Base-by-base conservation (phyloP, 2,888 invertebrate genomes). In the Apeira syringaria region DNA sequence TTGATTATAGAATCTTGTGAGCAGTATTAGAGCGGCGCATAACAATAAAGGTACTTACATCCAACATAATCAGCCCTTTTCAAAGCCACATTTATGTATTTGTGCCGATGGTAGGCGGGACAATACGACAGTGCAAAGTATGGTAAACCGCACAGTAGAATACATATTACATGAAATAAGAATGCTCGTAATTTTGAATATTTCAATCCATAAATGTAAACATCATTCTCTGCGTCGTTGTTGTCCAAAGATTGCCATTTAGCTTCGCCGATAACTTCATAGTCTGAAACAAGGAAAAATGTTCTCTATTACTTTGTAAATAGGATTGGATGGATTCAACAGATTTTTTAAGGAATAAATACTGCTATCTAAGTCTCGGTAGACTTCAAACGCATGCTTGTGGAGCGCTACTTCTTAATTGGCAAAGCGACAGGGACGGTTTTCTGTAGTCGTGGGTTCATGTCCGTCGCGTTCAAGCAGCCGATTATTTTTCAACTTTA, bases 91-190 rank as follows among this genome's bases (percentile, higher is more conserved):
- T 84, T 90, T 63, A 78, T 66, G 68, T 91, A 92, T 71, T 91
- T 91, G 45, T 87, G 75, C 46, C 85, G 74, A 64, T 88, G 89
- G 69, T 83, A 85, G 34, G 81, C 80, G n/a, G 92, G 91, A 76
- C 89, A 91, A 78, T 92, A 92, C 51, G 83, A 83, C 47, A 91
- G 75, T 45, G 91, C 70, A 57, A 93, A 83, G 65, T 91, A 92
- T 27, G 92, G 93, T 56, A 92, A 64, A 34, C 92, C 92, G 59
- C 91, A 76, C 56, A 91, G 73, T 54, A 90, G 59, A 49, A 91
- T 67, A 59, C 90, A 85, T 53, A 91, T 53, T 25, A 82, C 60
- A 67, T 92, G 90, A 70, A 91, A 92, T 27, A 92, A 47, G 42
- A 79, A 56, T 40, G 79, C 70, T 42, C 87, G 80, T 48, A 78